Conservation (phyloP, 1,140 invertebrate genomes). For the Heterodera carotae region DNA sequence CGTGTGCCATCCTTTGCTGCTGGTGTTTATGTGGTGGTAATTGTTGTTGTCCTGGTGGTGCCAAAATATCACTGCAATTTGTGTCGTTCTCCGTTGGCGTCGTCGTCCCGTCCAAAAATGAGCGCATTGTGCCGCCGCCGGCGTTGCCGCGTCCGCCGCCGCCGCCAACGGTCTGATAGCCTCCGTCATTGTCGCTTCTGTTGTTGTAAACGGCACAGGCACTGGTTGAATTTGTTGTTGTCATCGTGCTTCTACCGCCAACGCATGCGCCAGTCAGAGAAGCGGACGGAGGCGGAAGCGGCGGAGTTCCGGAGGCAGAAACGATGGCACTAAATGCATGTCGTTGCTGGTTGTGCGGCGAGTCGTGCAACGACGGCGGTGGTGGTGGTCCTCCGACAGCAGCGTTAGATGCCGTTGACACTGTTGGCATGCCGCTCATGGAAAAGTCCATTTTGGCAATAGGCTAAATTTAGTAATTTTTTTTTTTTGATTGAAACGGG, state of each 20-base stretch:
- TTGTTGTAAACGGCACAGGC: too few species aligned
- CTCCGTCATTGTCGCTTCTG: conserved; percentile 27
- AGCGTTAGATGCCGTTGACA: conserved; percentile 38
- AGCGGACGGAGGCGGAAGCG: conserved; percentile 28
- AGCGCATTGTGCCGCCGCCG: not conserved
- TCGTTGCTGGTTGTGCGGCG: conserved; percentile 3
- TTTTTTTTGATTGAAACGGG: too few species aligned
- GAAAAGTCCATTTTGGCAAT: conserved; percentile 50
- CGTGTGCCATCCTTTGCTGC: conserved; percentile 41
- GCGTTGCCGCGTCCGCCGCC: not conserved
- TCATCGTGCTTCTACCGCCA: not conserved
- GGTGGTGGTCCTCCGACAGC: conserved; percentile 19
- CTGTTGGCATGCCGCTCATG: conserved; percentile 35
- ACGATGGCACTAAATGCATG: not conserved
- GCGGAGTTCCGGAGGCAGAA: not conserved
- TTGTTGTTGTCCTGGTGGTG: not conserved
- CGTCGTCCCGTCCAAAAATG: not conserved
- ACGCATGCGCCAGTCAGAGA: not conserved
- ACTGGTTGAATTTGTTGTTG: not conserved
- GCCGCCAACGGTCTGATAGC: conserved; percentile 46
- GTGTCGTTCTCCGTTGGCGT: not conserved
- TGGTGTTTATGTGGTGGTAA: not conserved
- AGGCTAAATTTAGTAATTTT: conserved; percentile 39
- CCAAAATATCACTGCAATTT: not conserved
- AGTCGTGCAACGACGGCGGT: too few species aligned